Evolutionary conservation across 1,140 invertebrate species (phyloP), one percentile per base, ranked within the genome.

Genomic region (Drosophila suzukii): DNA sequence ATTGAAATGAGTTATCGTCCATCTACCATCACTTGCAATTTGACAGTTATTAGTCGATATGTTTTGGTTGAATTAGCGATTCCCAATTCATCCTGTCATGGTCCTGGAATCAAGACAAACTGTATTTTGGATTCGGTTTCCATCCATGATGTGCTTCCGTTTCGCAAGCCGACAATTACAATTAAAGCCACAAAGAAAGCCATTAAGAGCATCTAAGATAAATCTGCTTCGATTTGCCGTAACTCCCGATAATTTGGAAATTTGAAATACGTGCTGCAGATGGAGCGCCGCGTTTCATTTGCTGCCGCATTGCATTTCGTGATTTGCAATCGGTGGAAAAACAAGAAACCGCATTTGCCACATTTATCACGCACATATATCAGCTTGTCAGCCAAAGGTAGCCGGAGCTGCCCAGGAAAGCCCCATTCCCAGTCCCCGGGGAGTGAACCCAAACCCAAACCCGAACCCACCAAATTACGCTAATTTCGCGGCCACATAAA

Each of bases 341-440:
- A 57, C 67, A 60, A 62, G 47, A 57, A 58, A 50, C 75, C 78
- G 51, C 75, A 81, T 39, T 57, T 56, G 61, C 74, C 72, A 62
- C 71, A 86, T 83, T 86, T 86, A 86, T 86, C 83, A 86, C 83
- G 83, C 83, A 86, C 83, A 86, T 83, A 76, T 88, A 86, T 86
- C 79, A 83, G 83, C 79, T 89, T 86, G 83, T 83, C 84, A 83
- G 83, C 75, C 83, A 60, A 67, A 82, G 76, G 75, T 67, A 41
- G 75, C 60, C 41, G 75, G 73, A 41, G 75, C 60, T 59, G 63
- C 82, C 20, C 32, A 44, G 43, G 46, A 27, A 51, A 43, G 8
- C 59, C 50, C 62, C 32, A 51, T 17, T 17, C 15, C 27, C 47
- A n/a, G 47, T 17, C 15, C 15, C 27, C 47, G 27, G 47, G 27